Base-by-base conservation (phyloP, 30 jellyfish, hydroid and myxozoan genomes). In the Rhopilema esculentum region DNA sequence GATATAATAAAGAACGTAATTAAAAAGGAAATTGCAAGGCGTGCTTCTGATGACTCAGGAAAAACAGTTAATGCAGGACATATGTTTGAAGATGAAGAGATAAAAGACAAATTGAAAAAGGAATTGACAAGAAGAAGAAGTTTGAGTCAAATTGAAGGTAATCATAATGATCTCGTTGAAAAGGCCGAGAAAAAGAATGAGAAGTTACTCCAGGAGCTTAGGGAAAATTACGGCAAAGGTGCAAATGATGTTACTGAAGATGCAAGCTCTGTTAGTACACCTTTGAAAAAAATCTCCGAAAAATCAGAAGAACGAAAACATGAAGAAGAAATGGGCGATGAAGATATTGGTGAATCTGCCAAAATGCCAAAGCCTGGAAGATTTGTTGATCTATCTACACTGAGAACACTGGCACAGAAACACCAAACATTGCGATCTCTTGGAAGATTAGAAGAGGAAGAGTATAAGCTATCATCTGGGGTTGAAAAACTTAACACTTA, bases 391-490 rank as follows among this genome's bases (percentile, higher is more conserved):
- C 52, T 85, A 33, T 57, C 94, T 25, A 85, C 94, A 33, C 63
- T 85, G 52, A 74, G 85, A 63, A 73, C 94, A 18, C 75, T 85
- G 4, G 94, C 94, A 25, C 88, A 85, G 79, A 85, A 74, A 51
- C 94, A 85, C 66, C 88, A 85, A 49, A 85, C 94, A 18, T 69
- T 85, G 24, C 65, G 76, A 49, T 63, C 83, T 27, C 88, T 85
- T 1, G 69, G 88, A 25, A 75, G 78, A n/a, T 65, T 85, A 27
- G 94, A 85, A 24, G 94, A 85, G 65, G 94, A 85, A 18, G 4
- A 63, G 79, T 75, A 85, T 23, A 27, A 33, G 50, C 88, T 85
- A 18, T 48, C 83, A 28, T 24, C 70, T 26, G 94, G 94, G 12
- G 66, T 49, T 19, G 94, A 85, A 25, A 74, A 73, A 23, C 72